Percentiles rank a stretch among this genome's conserved stretches.
Evolutionary conservation across 2,113 vertebrate species (phyloP).

Genomic region (Percina caprodes): DNA sequence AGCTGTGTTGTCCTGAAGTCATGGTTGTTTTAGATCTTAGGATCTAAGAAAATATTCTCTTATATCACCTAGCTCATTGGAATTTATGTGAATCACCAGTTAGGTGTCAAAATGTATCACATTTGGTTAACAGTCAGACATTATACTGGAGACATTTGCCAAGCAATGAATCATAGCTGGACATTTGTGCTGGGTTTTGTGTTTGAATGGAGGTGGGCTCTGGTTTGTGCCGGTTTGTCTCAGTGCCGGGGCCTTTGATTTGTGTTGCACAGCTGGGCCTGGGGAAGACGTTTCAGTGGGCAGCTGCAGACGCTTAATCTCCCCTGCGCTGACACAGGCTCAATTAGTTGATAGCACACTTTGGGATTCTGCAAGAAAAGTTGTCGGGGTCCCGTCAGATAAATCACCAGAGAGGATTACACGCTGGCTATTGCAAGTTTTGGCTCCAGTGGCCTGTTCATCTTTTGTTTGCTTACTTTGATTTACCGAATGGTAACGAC

Average conservation of each 20-base stretch:
- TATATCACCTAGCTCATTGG: neutral
- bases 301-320: conserved; percentile 87
- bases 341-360: conserved; percentile 86
- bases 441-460: conserved; percentile 57
- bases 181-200: conserved; percentile 39
- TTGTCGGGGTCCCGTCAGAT: conserved; percentile 81
- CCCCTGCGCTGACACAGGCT: conserved; percentile 81
- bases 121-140: neutral
- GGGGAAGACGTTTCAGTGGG: conserved; percentile 75
- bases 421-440: conserved; percentile 62
- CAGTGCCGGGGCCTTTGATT: conserved; percentile 75
- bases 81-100: conserved; percentile 10
- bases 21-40: neutral
- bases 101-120: neutral
- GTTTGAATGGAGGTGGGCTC: conserved; percentile 46
- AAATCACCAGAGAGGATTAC: conserved; percentile 83
- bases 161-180: conserved; percentile 32
- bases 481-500: conserved; percentile 55
- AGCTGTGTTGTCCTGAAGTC: neutral
- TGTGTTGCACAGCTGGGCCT: conserved; percentile 81
- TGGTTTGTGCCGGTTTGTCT: conserved; percentile 56
- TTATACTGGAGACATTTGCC: conserved; percentile 33
- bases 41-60: neutral
- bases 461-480: conserved; percentile 69
- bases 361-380: conserved; percentile 83